These are phyloP conservation scores for Allygus modestus DNA, from an alignment of 2,888 invertebrate genomes.

Conservation along the genomic window DNA sequence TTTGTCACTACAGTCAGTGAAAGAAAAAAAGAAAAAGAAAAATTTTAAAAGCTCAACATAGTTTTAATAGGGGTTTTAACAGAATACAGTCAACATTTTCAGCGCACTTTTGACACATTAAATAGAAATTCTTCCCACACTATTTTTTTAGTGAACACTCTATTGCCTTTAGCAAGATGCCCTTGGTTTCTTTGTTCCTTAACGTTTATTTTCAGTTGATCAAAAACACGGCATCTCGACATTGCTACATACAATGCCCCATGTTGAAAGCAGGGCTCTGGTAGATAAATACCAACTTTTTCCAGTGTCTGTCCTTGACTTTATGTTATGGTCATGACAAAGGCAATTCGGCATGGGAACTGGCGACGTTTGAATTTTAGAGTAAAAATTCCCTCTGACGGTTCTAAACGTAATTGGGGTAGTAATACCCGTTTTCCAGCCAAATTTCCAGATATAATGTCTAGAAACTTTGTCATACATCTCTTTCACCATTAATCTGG, in stretches of 20 bases:
- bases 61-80: too few relatives aligned
- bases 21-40: too few relatives aligned
- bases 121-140: too few relatives aligned
- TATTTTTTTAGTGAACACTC: neutral
- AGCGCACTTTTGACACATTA: too few relatives aligned
- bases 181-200: neutral
- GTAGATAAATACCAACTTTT: neutral
- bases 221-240: neutral
- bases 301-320: neutral
- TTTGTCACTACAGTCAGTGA: too few relatives aligned
- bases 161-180: neutral
- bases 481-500: neutral
- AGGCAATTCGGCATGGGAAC: neutral
- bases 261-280: neutral
- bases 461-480: neutral
- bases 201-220: neutral
- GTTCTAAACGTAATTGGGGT: neutral
- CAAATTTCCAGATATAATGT: neutral
- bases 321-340: neutral
- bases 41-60: too few relatives aligned
- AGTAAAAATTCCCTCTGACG: neutral
- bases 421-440: neutral
- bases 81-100: too few relatives aligned
- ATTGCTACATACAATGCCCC: neutral
- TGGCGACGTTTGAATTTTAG: neutral